These are phyloP conservation scores for Brachionus rubens DNA, from an alignment of 1,140 invertebrate species.

Conservation along the genomic window DNA sequence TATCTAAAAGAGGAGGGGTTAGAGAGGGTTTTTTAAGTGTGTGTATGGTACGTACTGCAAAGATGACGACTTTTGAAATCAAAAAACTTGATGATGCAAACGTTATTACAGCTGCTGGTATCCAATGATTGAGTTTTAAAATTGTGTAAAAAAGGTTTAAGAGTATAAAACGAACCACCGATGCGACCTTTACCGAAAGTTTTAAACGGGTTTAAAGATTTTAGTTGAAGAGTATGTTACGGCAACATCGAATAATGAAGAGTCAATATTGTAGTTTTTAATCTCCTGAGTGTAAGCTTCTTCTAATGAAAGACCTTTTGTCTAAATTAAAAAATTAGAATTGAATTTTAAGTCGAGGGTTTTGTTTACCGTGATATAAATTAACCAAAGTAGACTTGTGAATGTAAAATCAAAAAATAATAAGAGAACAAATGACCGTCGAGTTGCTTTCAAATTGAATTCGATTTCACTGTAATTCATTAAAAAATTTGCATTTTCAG, in stretches of 20 bases:
- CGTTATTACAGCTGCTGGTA: slow-evolving; percentile 11
- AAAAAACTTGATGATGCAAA: slow-evolving; percentile 37
- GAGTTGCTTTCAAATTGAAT: not conserved
- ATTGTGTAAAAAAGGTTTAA: slow-evolving; percentile 18
- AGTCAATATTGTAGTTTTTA: slow-evolving; percentile 32
- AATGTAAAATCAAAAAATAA: slow-evolving; percentile 41
- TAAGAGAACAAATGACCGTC: slow-evolving; percentile 27
- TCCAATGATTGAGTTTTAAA: not conserved
- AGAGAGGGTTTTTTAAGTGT: not conserved
- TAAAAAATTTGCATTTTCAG: slow-evolving; percentile 35
- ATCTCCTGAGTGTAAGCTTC: slow-evolving; percentile 22
- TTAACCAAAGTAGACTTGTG: slow-evolving; percentile 23
- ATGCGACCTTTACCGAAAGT: not conserved
- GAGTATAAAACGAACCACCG: not conserved
- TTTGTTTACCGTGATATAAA: slow-evolving; percentile 33
- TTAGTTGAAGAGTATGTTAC: not conserved
- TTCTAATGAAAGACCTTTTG: slow-evolving; percentile 12
- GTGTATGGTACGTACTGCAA: not conserved
- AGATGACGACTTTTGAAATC: slow-evolving; percentile 39
- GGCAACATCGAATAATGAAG: slow-evolving; percentile 33
- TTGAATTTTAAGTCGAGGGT: too few species aligned
- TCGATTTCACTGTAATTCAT: slow-evolving; percentile 16
- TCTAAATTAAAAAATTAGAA: not conserved
- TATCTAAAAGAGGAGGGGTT: not conserved
- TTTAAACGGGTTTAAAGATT: not conserved